phyloP scores from a whole-genome alignment of 2,888 invertebrate genomes.

The Chrysolina haemoptera region DNA sequence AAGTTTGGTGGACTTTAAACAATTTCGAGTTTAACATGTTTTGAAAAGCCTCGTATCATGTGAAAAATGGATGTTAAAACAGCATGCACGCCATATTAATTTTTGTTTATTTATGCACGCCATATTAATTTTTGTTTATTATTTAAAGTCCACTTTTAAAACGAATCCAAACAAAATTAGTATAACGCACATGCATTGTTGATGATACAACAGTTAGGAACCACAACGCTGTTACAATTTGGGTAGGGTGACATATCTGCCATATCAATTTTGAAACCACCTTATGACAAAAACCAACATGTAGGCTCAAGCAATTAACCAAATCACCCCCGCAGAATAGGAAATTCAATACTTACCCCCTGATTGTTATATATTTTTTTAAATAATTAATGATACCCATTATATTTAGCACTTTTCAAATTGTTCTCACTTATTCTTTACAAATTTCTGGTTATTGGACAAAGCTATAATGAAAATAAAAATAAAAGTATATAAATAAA shows the following conservation, averaged over 20 bases:
- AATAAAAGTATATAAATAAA: too few relatives aligned
- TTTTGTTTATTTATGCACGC: slow-evolving; percentile 58
- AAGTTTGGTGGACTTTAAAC: slow-evolving; percentile 70
- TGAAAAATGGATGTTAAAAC: slow-evolving; percentile 35
- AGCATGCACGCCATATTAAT: slow-evolving; percentile 60
- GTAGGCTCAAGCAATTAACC: slow-evolving; percentile 5
- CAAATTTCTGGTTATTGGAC: too few relatives aligned
- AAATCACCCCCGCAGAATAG: slow-evolving; percentile 8
- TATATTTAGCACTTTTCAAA: too few relatives aligned
- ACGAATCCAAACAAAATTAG: slow-evolving; percentile 43
- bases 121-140: slow-evolving; percentile 55
- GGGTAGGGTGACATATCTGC: neutral
- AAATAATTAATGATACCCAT: neutral
- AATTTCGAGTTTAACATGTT: slow-evolving; percentile 50
- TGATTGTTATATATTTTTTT: neutral
- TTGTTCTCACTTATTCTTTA: too few relatives aligned
- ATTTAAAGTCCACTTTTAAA: slow-evolving; percentile 71
- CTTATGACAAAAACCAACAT: neutral
- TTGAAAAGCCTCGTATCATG: slow-evolving; percentile 35
- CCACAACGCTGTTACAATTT: neutral
- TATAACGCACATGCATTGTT: slow-evolving; percentile 50
- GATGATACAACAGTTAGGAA: neutral
- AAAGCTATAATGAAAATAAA: too few relatives aligned
- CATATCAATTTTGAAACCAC: neutral
- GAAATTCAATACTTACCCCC: slow-evolving; percentile 26